Conservation (phyloP, 2,888 invertebrate genomes). For the Clusia tigrina region DNA sequence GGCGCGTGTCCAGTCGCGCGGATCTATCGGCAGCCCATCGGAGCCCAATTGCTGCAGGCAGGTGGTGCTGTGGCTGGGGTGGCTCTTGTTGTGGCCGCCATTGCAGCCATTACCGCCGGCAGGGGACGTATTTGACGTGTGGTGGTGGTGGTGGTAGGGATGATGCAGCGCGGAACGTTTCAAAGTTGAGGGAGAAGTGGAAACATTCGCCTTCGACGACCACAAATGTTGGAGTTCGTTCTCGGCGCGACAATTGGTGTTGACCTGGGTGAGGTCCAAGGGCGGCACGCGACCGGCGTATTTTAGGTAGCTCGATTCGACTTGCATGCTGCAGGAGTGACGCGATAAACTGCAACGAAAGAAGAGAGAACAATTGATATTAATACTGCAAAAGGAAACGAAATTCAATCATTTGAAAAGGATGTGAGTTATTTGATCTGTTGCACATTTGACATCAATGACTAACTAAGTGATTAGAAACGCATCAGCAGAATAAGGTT, state of each 20-base stretch:
- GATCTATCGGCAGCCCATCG: slow-evolving; percentile 69
- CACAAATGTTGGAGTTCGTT: slow-evolving; percentile 51
- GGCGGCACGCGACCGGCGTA: slow-evolving; percentile 63
- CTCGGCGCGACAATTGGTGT: slow-evolving; percentile 48
- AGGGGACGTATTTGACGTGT: slow-evolving; percentile 27
- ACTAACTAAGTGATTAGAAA: too few species aligned
- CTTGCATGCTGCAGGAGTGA: slow-evolving; percentile 50
- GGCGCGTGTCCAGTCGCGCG: slow-evolving; percentile 75
- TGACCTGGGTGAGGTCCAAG: slow-evolving; percentile 60
- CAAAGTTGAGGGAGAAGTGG: slow-evolving; percentile 32
- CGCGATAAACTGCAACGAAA: background rate
- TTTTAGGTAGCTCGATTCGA: slow-evolving; percentile 60
- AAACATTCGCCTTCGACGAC: slow-evolving; percentile 35
- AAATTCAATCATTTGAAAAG: too few species aligned
- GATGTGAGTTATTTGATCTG: slow-evolving; percentile 1
- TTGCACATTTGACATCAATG: too few species aligned
- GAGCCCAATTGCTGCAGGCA: slow-evolving; percentile 49
- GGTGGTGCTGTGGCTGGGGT: too few species aligned
- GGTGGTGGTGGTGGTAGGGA: slow-evolving; percentile 43
- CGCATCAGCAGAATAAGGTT: too few species aligned
- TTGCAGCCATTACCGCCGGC: slow-evolving; percentile 33
- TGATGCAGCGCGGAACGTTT: slow-evolving; percentile 43
- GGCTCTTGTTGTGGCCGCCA: slow-evolving; percentile 40
- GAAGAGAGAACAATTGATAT: background rate
- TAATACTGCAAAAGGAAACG: background rate